Evolutionary conservation across 2,888 invertebrate species (phyloP), one percentile per base, ranked within the genome.

Genomic region (Erebia ligea): DNA sequence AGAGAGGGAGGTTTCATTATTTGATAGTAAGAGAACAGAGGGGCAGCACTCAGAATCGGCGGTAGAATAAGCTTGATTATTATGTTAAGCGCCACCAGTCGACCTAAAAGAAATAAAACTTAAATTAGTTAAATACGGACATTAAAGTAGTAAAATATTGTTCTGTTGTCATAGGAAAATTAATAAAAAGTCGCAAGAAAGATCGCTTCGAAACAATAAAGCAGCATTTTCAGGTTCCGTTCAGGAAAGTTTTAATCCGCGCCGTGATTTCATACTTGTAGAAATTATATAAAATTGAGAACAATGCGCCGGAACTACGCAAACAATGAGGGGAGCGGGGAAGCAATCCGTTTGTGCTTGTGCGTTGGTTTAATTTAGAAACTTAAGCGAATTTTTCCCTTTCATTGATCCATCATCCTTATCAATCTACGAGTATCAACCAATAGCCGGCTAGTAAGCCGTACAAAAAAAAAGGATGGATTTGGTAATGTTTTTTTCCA

Each of bases 281-380:
- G 21, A 68, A 71, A 68, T 74, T 62, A 72, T 69, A 69, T 63
- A 68, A 72, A 11, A 74, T 72, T 70, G 72, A 68, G 70, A 72
- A 74, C 74, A 74, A 72, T 70, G 68, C 72, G 48, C 69, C 45
- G 67, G 62, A 68, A 72, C 67, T 70, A 70, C 66, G 70, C 42
- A 68, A 74, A 71, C 66, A 72, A 74, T 59, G 67, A 64, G 48
- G 45, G 58, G 66, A 58, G 64, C 68, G 62, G 58, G 66, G 70
- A 63, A 72, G 59, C 70, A 56, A 66, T 66, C 25, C 66, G 65
- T 68, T 61, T 62, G 61, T 54, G 40, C 17, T 68, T 2, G 15
- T 58, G 34, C 52, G 19, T 42, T 25, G 62, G 63, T 34, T 54
- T 19, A 61, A 70, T 11, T 48, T 10, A 45, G 11, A 66, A 45